Evolutionary conservation across 2,113 vertebrate genomes (phyloP).

Genomic region (Hystrix cristata): DNA sequence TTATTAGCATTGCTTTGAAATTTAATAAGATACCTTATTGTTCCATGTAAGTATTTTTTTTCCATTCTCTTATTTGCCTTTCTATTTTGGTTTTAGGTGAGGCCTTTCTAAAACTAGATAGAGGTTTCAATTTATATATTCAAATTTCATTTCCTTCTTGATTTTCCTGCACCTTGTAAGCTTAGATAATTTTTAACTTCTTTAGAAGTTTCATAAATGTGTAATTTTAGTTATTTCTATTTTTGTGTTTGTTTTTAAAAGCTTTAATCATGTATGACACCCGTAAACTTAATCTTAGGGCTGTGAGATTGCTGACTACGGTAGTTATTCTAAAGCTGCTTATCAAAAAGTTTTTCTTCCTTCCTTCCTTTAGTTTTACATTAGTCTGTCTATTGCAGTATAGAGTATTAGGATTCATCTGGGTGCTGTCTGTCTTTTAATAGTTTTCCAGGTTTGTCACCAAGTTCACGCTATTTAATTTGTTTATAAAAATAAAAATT

Average conservation of each 20-base stretch:
- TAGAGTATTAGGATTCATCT: constrained; percentile 25
- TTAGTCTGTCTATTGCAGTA: neutral
- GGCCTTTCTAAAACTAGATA: constrained; percentile 58
- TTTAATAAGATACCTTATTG: constrained; percentile 25
- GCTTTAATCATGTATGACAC: neutral
- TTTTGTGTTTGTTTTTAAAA: constrained; percentile 52
- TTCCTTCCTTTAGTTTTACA: neutral
- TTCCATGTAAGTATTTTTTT: constrained; percentile 30
- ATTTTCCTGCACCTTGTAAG: constrained; percentile 45
- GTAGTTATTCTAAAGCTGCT: neutral
- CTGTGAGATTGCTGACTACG: neutral
- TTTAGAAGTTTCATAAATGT: constrained; percentile 58
- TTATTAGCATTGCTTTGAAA: constrained; percentile 46
- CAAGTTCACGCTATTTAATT: constrained; percentile 27
- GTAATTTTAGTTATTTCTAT: constrained; percentile 51
- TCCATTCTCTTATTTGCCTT: constrained; percentile 40
- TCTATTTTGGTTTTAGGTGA: constrained; percentile 51
- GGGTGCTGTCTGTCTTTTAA: neutral
- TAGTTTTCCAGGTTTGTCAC: neutral
- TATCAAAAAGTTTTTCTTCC: neutral
- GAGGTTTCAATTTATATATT: constrained; percentile 53
- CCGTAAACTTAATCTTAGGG: constrained; percentile 19
- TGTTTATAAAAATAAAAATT: constrained; percentile 25
- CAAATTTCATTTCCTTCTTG: constrained; percentile 58
- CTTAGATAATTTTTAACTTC: neutral